Evolutionary conservation across 1,140 invertebrate genomes (phyloP), one percentile per base, ranked within the genome.

Genomic region (Rhynchophorus ferrugineus): DNA sequence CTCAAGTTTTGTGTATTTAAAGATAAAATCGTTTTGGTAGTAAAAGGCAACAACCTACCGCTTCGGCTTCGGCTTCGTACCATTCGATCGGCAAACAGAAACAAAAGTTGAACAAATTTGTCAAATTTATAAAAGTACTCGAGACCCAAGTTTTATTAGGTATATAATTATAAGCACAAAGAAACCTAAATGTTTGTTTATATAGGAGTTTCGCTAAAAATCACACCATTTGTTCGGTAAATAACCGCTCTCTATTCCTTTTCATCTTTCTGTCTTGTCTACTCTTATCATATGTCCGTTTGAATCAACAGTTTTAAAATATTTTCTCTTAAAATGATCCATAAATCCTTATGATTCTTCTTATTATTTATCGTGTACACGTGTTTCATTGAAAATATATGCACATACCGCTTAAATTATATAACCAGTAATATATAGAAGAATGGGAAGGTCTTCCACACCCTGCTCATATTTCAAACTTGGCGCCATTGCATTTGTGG

Each of bases 111-210:
- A 47, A 54, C 22, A 9, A 22, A 16, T 18, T 21, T 42, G 51
- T 42, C 17, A 54, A 46, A 47, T 54, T 54, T 54, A 54, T 44
- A 54, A 47, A 54, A 54, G 44, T 35, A 47, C 51, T 54, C 44
- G 44, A 54, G 42, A 39, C 38, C 44, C 37, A 21, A 44, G 45
- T 54, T 51, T 54, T 54, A 54, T 54, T 54, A 37, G 44, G 35
- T 34, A 37, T 54, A 47, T 54, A 54, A 54, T 54, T 47, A 54
- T 21, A 34, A 54, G 45, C 24, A 36, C 43, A 52, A 54, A 46
- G 51, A 54, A 11, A n/a, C 38, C 44, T 47, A 54, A 54, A 54
- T 42, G 24, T 54, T 47, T 53, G 44, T 53, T 53, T 47, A 42
- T 36, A 54, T 18, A 42, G 47, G 44, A 44, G 51, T 16, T 54